Conservation (phyloP, 2,797 vertebrate genomes). For the Nothura maculosa region DNA sequence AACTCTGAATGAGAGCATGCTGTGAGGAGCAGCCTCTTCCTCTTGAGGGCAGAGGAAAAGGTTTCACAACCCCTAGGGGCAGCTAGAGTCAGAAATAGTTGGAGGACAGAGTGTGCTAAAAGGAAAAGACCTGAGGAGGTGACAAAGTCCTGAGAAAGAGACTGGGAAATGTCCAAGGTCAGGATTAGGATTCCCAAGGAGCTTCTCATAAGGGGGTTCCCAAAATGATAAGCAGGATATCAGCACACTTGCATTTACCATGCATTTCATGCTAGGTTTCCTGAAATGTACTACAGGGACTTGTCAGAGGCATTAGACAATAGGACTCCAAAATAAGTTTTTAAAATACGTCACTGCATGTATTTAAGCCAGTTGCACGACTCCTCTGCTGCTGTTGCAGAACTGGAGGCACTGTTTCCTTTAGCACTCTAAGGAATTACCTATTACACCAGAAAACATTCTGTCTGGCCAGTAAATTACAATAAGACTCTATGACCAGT, state of each 20-base stretch:
- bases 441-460: not conserved
- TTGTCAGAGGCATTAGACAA: not conserved
- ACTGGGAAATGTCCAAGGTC: not conserved
- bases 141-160: not conserved
- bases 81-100: too few species aligned
- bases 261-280: not conserved
- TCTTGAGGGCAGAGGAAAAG: not conserved
- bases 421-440: not conserved
- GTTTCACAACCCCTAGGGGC: not conserved
- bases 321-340: not conserved
- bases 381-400: not conserved
- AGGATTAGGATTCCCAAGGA: not conserved
- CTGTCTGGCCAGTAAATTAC: not conserved
- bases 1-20: not conserved
- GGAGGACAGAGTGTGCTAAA: not conserved
- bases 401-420: not conserved
- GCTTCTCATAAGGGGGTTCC: not conserved
- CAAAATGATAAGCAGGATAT: not conserved
- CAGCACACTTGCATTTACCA: rapidly evolving
- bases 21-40: not conserved
- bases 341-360: not conserved
- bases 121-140: not conserved
- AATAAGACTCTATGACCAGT: not conserved
- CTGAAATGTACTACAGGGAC: not conserved
- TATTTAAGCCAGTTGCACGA: not conserved